Percentiles rank a stretch among this genome's conserved stretches.
Conservation (phyloP, 2,888 invertebrate genomes). For the Brassicogethes aeneus region DNA sequence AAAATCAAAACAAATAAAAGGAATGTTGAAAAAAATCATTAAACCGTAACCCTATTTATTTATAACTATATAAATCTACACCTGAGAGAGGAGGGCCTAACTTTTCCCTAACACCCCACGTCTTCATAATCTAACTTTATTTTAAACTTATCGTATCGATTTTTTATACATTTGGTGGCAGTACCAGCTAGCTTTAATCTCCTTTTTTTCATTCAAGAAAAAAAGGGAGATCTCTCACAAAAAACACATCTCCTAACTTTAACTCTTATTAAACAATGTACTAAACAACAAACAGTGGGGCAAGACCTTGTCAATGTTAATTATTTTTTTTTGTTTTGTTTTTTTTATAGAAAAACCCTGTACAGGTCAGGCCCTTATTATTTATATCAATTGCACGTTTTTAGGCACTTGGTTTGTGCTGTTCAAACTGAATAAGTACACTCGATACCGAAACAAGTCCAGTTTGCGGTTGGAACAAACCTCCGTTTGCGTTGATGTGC, state of each 20-base stretch:
- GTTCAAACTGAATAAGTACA: too few relatives aligned
- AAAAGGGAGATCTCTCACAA: constrained; percentile 22
- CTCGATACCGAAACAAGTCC: too few relatives aligned
- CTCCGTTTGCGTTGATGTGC: too few relatives aligned
- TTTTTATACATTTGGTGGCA: constrained; percentile 44
- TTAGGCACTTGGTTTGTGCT: constrained; percentile 37
- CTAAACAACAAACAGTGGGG: constrained; percentile 38
- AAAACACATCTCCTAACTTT: constrained; percentile 32
- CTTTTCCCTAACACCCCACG: constrained; percentile 29
- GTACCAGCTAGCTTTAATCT: constrained; percentile 43
- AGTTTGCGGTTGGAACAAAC: too few relatives aligned
- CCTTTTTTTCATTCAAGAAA: too few relatives aligned
- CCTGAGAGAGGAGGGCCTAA: constrained; percentile 41
- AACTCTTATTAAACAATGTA: too few relatives aligned
- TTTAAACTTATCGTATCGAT: too few relatives aligned
- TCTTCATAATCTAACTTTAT: constrained; percentile 19
- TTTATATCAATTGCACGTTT: constrained; percentile 39
- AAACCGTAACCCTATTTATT: too few relatives aligned
- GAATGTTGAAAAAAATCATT: too few relatives aligned
- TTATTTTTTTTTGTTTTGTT: constrained; percentile 22
- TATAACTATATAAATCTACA: too few relatives aligned
- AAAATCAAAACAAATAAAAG: too few relatives aligned
- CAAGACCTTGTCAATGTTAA: constrained; percentile 28
- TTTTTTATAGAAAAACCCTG: constrained; percentile 27
- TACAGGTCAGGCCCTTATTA: constrained; percentile 39